Conservation (phyloP, 2,113 vertebrate species). For the Collichthys lucidus region DNA sequence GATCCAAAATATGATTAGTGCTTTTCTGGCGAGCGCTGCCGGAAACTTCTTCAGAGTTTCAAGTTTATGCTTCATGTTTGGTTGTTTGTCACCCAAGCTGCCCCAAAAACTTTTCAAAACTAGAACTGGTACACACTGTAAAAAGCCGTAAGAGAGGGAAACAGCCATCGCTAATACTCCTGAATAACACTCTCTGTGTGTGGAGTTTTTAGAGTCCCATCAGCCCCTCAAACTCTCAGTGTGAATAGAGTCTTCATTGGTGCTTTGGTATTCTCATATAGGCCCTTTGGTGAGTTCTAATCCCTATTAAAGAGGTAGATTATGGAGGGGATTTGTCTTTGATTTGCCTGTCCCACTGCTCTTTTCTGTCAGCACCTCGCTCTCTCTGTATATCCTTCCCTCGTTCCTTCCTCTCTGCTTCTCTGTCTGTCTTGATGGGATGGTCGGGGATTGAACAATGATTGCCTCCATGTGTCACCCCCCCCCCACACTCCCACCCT, state of each 20-base stretch:
- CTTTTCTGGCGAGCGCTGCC: constrained; percentile 55
- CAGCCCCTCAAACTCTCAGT: constrained; percentile 69
- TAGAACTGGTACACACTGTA: constrained; percentile 20
- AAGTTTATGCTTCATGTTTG: constrained; percentile 42
- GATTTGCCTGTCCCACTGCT: constrained; percentile 79
- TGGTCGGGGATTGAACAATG: constrained; percentile 71
- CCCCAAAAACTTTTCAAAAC: constrained; percentile 62
- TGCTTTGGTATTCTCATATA: constrained; percentile 72
- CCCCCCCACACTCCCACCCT: constrained; percentile 64
- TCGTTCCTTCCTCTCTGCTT: constrained; percentile 47
- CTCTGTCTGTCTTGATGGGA: constrained; percentile 69
- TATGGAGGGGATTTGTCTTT: constrained; percentile 80
- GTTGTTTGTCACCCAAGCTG: constrained; percentile 55
- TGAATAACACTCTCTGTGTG: constrained; percentile 18
- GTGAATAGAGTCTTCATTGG: constrained; percentile 74
- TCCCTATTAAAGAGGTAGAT: constrained; percentile 81
- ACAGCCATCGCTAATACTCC: background rate
- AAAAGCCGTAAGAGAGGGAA: constrained; percentile 14
- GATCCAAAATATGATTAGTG: constrained; percentile 69
- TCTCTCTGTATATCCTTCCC: constrained; percentile 48
- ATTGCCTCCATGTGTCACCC: constrained; percentile 69
- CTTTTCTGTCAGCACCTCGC: constrained; percentile 72
- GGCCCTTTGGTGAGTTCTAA: constrained; percentile 77
- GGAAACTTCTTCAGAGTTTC: constrained; percentile 71
- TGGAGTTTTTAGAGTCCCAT: constrained; percentile 41